A percentile compares a stretch with the other conserved stretches of the same genome.
Evolutionary conservation across 2,113 vertebrate genomes (phyloP).

Genomic region (Equus przewalskii): DNA sequence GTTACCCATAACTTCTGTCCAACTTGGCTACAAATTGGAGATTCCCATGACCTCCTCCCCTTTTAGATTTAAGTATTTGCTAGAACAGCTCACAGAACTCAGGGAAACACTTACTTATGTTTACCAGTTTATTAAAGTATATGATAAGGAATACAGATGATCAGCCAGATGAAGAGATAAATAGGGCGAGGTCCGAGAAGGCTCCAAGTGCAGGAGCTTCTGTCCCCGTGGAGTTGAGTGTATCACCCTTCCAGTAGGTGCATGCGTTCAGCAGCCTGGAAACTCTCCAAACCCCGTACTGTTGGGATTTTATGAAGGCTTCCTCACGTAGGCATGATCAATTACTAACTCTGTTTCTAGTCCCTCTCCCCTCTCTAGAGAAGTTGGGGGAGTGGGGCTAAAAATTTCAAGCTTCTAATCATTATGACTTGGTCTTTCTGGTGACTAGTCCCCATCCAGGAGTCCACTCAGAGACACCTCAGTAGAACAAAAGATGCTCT

Average conservation of each 20-base stretch:
- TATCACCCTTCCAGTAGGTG: not conserved
- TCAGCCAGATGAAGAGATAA: not conserved
- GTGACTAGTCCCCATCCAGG: not conserved
- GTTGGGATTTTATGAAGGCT: not conserved
- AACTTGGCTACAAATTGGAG: not conserved
- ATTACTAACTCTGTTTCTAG: not conserved
- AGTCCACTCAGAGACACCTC: not conserved
- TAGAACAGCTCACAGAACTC: not conserved
- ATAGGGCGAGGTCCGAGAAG: not conserved
- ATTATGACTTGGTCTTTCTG: not conserved
- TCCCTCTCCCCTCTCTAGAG: not conserved
- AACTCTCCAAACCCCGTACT: not conserved
- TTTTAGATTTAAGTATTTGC: not conserved
- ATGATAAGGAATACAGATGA: not conserved
- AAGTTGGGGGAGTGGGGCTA: not conserved
- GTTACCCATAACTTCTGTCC: not conserved
- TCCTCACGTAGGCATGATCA: not conserved
- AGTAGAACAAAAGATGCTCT: not conserved
- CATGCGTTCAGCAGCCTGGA: not conserved
- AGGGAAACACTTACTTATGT: not conserved
- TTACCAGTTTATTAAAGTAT: not conserved
- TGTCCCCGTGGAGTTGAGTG: not conserved
- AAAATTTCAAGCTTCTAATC: not conserved
- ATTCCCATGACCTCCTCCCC: not conserved
- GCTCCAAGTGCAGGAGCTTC: not conserved